These are phyloP conservation scores for Solenopsis fugax DNA, from an alignment of 1,140 invertebrate genomes.

Conservation along the genomic window DNA sequence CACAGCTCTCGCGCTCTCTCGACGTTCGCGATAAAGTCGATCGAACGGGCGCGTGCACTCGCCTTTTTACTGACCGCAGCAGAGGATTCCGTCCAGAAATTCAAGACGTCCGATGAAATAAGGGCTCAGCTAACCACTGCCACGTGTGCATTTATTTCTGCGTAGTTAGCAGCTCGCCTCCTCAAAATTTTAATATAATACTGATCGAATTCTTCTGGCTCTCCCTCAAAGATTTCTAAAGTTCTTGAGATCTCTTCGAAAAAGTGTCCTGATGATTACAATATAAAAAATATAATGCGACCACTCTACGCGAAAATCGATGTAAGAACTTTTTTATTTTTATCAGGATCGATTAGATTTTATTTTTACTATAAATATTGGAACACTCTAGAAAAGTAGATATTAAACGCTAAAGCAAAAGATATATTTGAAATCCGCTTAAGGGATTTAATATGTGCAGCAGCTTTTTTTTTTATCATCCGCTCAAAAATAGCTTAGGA, in stretches of 20 bases:
- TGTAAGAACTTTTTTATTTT: background rate
- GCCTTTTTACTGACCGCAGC: conserved; percentile 1
- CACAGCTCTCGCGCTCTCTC: background rate
- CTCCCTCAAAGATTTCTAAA: background rate
- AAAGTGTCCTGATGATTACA: background rate
- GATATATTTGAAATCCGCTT: conserved; percentile 13
- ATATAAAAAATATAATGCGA: background rate
- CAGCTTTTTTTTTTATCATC: background rate
- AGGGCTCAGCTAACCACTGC: background rate
- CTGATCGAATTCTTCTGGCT: background rate
- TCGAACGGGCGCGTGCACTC: conserved; percentile 6
- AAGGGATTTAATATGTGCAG: background rate
- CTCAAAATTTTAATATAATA: background rate
- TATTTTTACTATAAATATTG: conserved; percentile 8
- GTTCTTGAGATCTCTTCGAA: background rate
- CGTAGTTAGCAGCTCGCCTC: background rate
- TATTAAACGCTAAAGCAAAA: background rate
- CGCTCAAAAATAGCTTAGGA: background rate
- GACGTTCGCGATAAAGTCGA: conserved; percentile 17
- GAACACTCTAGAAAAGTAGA: background rate
- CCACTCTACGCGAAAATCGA: background rate
- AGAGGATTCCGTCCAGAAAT: background rate
- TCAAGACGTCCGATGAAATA: background rate
- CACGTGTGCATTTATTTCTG: background rate
- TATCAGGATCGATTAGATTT: background rate